These are phyloP conservation scores for Zaprionus lachaisei DNA, from an alignment of 1,140 invertebrate genomes.

Conservation along the genomic window DNA sequence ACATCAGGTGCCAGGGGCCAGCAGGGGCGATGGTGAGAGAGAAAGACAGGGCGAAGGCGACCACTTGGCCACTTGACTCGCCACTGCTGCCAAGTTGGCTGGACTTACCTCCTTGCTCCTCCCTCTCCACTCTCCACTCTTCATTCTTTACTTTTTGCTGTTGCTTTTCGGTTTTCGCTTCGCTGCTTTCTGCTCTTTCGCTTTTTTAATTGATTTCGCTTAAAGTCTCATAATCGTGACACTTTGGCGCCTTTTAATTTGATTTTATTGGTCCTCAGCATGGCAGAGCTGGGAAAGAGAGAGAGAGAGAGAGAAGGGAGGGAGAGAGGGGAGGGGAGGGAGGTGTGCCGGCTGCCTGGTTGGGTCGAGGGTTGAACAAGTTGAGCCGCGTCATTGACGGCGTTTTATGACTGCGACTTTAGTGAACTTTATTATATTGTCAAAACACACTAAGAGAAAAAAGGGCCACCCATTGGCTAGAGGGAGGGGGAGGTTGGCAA, in stretches of 20 bases:
- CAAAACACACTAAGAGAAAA: constrained; percentile 28
- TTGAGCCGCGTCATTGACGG: constrained; percentile 76
- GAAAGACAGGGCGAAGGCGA: not conserved
- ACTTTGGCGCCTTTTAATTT: constrained; percentile 83
- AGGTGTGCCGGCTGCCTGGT: not conserved
- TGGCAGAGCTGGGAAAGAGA: constrained; percentile 38
- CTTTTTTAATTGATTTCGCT: constrained; percentile 80
- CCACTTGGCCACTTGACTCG: constrained; percentile 16
- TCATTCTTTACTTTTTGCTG: not conserved
- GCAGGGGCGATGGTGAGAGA: not conserved
- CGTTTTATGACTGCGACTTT: constrained; percentile 72
- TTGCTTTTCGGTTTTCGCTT: constrained; percentile 6
- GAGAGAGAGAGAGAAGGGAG: not conserved
- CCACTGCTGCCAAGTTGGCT: constrained; percentile 19
- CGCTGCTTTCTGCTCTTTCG: constrained; percentile 9
- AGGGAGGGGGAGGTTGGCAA: not conserved
- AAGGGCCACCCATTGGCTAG: not conserved
- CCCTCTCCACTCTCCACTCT: constrained; percentile 5
- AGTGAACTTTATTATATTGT: constrained; percentile 71
- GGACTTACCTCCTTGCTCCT: constrained; percentile 13
- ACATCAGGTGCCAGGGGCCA: constrained; percentile 20
- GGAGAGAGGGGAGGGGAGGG: constrained; percentile 1
- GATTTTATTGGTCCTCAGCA: constrained; percentile 79
- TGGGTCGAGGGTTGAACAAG: constrained; percentile 17
- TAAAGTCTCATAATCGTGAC: constrained; percentile 81